Evolutionary conservation across 2,797 vertebrate genomes (phyloP).

Genomic region (Darevskia nairensis): DNA sequence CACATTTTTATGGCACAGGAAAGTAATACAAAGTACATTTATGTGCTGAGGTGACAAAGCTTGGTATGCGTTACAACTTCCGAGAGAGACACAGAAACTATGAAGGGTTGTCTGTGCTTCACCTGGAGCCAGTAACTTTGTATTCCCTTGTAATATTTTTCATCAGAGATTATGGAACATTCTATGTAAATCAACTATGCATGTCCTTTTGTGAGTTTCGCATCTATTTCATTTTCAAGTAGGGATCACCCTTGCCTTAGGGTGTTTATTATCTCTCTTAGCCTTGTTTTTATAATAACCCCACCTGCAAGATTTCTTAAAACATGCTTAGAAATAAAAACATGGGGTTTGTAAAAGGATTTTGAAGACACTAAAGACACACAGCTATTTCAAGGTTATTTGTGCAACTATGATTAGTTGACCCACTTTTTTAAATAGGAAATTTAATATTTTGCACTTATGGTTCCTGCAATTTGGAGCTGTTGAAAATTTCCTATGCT

Average conservation of each 20-base stretch:
- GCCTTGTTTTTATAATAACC: neutral
- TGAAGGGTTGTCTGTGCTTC: neutral
- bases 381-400: neutral
- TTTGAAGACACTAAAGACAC: neutral
- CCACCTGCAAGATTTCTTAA: neutral
- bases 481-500: neutral
- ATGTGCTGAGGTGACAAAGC: neutral
- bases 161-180: neutral
- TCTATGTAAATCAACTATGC: neutral
- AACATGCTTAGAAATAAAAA: neutral
- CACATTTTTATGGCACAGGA: neutral
- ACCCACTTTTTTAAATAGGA: neutral
- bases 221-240: neutral
- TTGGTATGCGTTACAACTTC: neutral
- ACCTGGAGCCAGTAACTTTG: neutral
- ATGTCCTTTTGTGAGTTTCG: neutral
- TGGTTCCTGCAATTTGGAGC: neutral
- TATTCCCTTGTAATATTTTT: neutral
- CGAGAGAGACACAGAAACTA: neutral
- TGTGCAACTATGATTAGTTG: neutral
- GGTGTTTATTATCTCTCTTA: neutral
- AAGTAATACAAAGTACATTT: neutral
- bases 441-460: neutral
- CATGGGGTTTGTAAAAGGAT: neutral
- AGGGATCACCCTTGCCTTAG: neutral